Conservation (phyloP, 1,140 invertebrate genomes). For the Anadara kagoshimensis region DNA sequence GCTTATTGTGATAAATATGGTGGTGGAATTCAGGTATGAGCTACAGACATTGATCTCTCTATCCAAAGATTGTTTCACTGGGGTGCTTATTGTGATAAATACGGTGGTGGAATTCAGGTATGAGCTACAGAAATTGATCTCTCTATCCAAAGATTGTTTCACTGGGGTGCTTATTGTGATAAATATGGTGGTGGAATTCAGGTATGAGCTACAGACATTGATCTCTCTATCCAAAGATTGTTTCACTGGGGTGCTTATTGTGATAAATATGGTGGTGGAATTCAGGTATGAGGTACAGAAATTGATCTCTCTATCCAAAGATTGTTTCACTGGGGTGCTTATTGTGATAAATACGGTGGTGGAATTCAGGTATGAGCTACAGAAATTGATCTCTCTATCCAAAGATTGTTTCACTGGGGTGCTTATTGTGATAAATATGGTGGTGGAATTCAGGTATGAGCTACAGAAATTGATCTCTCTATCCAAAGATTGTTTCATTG, state of each 20-base stretch:
- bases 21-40: slow-evolving; percentile 71
- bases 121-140: slow-evolving; percentile 73
- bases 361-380: slow-evolving; percentile 67
- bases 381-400: neutral
- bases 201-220: slow-evolving; percentile 49
- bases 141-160: slow-evolving; percentile 73
- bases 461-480: slow-evolving; percentile 72
- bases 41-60: neutral
- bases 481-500: slow-evolving; percentile 75
- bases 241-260: neutral
- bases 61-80: neutral
- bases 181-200: slow-evolving; percentile 74
- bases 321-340: slow-evolving; percentile 76
- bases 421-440: neutral
- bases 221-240: neutral
- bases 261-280: slow-evolving; percentile 38
- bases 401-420: neutral
- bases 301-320: slow-evolving; percentile 71
- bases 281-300: slow-evolving; percentile 69
- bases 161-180: slow-evolving; percentile 76
- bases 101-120: slow-evolving; percentile 51
- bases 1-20: slow-evolving; percentile 75
- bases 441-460: slow-evolving; percentile 56
- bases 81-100: neutral
- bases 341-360: slow-evolving; percentile 75